These are phyloP conservation scores for Myotis yumanensis DNA, from an alignment of 2,113 vertebrate genomes.

Conservation along the genomic window DNA sequence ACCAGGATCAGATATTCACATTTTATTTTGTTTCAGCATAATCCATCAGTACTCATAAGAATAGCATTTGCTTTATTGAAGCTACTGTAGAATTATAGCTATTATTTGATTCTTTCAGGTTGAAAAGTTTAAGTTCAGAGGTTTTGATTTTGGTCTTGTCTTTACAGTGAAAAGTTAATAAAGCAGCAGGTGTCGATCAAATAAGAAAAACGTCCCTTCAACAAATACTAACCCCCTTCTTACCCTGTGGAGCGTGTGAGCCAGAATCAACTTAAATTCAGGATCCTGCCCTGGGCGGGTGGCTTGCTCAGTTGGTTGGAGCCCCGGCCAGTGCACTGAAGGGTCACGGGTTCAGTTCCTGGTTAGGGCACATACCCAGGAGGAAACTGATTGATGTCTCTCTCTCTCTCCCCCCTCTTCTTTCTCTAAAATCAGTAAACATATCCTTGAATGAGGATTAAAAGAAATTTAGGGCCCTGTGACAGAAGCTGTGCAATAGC, in stretches of 20 bases:
- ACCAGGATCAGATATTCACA: neutral
- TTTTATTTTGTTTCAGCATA: neutral
- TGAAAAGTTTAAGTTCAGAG: neutral
- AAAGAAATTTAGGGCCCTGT: neutral
- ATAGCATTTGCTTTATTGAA: neutral
- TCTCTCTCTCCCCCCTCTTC: neutral
- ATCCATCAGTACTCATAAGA: neutral
- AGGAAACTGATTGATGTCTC: neutral
- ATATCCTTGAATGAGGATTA: neutral
- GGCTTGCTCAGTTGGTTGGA: neutral
- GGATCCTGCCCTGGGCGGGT: neutral
- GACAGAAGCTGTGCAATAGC: neutral
- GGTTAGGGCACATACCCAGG: neutral
- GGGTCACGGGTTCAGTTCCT: neutral
- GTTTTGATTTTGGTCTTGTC: conserved; percentile 8
- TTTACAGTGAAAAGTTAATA: conserved; percentile 18
- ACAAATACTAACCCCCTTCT: neutral
- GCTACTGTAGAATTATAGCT: neutral
- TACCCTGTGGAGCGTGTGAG: neutral
- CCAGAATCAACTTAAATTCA: neutral
- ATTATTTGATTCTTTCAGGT: neutral
- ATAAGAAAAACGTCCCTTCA: neutral
- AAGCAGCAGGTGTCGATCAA: neutral
- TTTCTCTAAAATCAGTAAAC: neutral
- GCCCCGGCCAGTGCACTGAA: neutral